These are phyloP conservation scores for Bothrops jararaca DNA, from an alignment of 2,113 vertebrate species.

Conservation along the genomic window DNA sequence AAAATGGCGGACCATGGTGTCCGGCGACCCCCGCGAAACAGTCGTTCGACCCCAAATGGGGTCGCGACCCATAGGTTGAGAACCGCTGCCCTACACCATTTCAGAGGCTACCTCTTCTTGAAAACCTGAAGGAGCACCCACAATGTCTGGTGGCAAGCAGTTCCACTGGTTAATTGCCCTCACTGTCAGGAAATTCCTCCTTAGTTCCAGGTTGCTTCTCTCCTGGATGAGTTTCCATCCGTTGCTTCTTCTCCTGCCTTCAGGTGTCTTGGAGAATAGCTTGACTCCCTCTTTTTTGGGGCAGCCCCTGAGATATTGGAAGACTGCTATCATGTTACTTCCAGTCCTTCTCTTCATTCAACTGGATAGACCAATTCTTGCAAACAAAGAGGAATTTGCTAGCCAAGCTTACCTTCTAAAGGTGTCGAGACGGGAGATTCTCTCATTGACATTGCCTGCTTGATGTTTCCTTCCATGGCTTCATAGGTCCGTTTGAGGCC, in stretches of 20 bases:
- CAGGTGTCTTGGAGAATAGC: background rate
- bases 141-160: too few relatives aligned
- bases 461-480: constrained; percentile 87
- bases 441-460: constrained; percentile 80
- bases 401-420: constrained; percentile 77
- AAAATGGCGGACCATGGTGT: too few relatives aligned
- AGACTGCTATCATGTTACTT: too few relatives aligned
- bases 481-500: constrained; percentile 88
- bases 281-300: background rate
- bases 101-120: too few relatives aligned
- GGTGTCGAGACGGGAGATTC: constrained; percentile 83
- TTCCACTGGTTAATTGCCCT: too few relatives aligned
- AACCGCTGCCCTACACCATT: too few relatives aligned
- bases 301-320: background rate
- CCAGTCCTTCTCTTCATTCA: too few relatives aligned
- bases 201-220: background rate
- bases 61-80: too few relatives aligned
- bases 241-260: background rate
- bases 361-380: background rate
- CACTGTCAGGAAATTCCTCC: background rate
- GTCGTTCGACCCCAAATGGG: too few relatives aligned
- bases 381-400: background rate
- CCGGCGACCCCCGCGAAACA: too few relatives aligned
- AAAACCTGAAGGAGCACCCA: too few relatives aligned
- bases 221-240: background rate